These are phyloP conservation scores for Protodeltote pygarga DNA, from an alignment of 2,888 invertebrate species.

Conservation along the genomic window DNA sequence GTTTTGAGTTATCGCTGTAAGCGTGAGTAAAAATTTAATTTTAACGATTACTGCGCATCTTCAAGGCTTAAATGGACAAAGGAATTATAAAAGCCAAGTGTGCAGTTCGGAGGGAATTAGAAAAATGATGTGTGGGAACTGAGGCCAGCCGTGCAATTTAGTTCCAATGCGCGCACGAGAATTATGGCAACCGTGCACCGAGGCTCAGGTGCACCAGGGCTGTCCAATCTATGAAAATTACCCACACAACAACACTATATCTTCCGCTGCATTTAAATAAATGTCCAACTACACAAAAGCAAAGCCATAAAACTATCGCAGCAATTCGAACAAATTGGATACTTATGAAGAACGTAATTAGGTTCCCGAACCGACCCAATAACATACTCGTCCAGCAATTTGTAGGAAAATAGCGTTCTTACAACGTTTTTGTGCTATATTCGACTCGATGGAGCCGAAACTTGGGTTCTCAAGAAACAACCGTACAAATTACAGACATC, in stretches of 20 bases:
- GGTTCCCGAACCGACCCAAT: constrained; percentile 47
- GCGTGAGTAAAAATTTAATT: constrained; percentile 29
- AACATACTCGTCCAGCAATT: constrained; percentile 56
- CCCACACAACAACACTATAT: not conserved
- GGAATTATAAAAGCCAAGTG: constrained; percentile 67
- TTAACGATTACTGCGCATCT: constrained; percentile 27
- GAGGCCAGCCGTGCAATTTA: constrained; percentile 72
- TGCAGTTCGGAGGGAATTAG: constrained; percentile 69
- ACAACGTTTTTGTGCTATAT: constrained; percentile 64
- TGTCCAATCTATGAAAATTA: constrained; percentile 48
- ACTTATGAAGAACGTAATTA: constrained; percentile 36
- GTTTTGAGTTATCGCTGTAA: constrained; percentile 31
- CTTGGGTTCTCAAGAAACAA: constrained; percentile 52
- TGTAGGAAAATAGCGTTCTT: constrained; percentile 65
- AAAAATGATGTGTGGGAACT: constrained; percentile 84
- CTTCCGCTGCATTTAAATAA: not conserved
- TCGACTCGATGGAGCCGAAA: constrained; percentile 31
- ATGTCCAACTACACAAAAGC: constrained; percentile 9
- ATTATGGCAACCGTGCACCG: constrained; percentile 77
- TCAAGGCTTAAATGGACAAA: constrained; percentile 53
- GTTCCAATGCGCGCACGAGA: constrained; percentile 74
- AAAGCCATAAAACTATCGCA: constrained; percentile 34
- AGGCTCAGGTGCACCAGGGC: constrained; percentile 64
- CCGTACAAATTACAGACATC: constrained; percentile 77
- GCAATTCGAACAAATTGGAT: constrained; percentile 24